Conservation (phyloP, 2,797 vertebrate genomes). For the Notolepis coatsorum region DNA sequence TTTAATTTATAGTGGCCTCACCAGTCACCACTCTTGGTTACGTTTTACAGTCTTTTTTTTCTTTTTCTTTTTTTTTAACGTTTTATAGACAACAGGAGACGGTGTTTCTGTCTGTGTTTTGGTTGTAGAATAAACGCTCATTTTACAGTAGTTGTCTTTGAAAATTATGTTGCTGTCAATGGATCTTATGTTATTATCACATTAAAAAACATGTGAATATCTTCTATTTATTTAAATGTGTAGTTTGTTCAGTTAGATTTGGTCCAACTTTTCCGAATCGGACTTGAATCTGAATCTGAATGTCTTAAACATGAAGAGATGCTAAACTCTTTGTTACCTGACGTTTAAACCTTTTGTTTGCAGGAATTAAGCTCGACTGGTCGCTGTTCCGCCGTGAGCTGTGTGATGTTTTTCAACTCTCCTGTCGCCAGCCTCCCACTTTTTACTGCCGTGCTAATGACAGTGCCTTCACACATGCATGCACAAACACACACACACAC, state of each 20-base stretch:
- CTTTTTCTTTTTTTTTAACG: slow-evolving; percentile 4
- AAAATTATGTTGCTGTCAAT: background rate
- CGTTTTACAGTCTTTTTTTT: too few species aligned
- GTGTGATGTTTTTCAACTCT: slow-evolving; percentile 5
- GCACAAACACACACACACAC: too few species aligned
- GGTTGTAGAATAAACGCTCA: background rate
- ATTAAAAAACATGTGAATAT: background rate
- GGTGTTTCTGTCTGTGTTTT: background rate
- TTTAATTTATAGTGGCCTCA: slow-evolving; percentile 11
- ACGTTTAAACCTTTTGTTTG: too few species aligned
- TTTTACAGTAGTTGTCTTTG: slow-evolving; percentile 22
- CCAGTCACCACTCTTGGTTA: too few species aligned
- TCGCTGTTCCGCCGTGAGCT: background rate
- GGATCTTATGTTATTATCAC: background rate
- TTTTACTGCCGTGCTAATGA: slow-evolving; percentile 15
- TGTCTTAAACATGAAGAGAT: too few species aligned
- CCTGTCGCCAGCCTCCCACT: background rate
- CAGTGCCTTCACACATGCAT: background rate
- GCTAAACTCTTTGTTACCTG: too few species aligned
- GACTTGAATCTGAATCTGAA: too few species aligned
- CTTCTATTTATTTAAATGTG: background rate
- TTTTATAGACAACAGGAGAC: slow-evolving; percentile 5
- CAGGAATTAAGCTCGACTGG: too few species aligned
- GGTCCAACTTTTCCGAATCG: too few species aligned
- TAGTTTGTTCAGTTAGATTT: too few species aligned